Evolutionary conservation across 2,888 invertebrate species (phyloP), one percentile per base, ranked within the genome.

Genomic region (Busseola fusca): DNA sequence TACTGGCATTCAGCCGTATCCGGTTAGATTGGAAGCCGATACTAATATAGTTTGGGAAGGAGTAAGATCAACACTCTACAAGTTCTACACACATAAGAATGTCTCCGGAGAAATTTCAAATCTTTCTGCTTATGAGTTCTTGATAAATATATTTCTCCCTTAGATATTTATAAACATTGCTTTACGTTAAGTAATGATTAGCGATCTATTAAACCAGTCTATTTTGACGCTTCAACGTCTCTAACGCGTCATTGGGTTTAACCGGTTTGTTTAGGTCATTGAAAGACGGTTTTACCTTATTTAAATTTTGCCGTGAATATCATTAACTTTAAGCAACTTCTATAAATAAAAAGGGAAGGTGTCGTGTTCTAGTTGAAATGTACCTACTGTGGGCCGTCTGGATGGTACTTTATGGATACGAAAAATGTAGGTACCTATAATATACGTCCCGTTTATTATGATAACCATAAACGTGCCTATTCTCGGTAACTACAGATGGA

Each of bases 391-490:
- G 7, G 6, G 16, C 5, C 9, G 40, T 67, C 63, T 72, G 56
- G 2, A 69, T 56, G 7, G 12, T 16, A 25, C 4, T 42, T 12
- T 50, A 65, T 59, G 34, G 34, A 67, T 72, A 21, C 25, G 12
- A 10, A 25, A 40, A n/a, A 63, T 25, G 12, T 52, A 16, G 9
- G 21, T 37, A 54, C 4, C 10, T 25, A 37, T 30, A 52, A 18
- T 21, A 52, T 48, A 14, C 21, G 16, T 56, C n/a, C 58, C n/a
- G 21, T 64, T 64, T 48, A 63, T 64, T 66, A 64, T 69, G 66
- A 59, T 45, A 56, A 59, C 42, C 18, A 62, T 62, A 60, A 68
- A 50, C 50, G 54, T 72, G 40, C 30, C 25, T 56, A n/a, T 57
- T 70, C 27, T 70, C 27, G 10, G 27, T 71, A 30, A 71, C 34